Evolutionary conservation across 2,113 vertebrate genomes (phyloP), one percentile per base, ranked within the genome.

Genomic region (Oreocharis arfaki): DNA sequence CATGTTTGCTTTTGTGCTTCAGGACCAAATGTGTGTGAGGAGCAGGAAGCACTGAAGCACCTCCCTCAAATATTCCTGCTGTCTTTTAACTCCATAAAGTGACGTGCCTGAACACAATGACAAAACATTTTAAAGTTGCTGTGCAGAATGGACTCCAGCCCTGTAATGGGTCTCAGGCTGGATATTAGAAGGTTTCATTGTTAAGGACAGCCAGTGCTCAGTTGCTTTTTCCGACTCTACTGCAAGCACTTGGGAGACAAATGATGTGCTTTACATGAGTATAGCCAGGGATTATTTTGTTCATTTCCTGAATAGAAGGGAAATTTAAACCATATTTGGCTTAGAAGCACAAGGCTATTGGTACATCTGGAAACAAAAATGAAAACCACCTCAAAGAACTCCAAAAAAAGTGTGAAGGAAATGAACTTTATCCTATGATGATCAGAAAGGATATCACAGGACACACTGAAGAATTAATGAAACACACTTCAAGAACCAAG

Each of bases 381-480:
- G 41, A 93, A 94, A 93, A 91, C 89, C 95, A 89, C 90, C 93
- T 94, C 95, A 96, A 94, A 96, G 91, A 88, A 46, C 63, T 94
- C 33, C 74, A 81, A 85, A 87, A 93, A 71, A 96, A 91, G 81
- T 93, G 93, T 95, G 94, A 95, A 94, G 94, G 89, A 97, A 97
- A 94, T 93, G 30, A 90, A 84, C 87, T 95, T 93, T 90, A 86
- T 95, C 69, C 50, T 74, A 3, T 18, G 35, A 77, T 70, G 55
- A 90, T 79, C 84, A 91, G 70, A 95, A 87, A 80, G 82, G 75
- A 90, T 95, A 88, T 93, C 87, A 86, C 63, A 94, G 59, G 85
- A 90, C 82, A 74, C 74, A 91, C 55, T 93, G 90, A 83, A 88
- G 91, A 96, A 93, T 96, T 96, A 95, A 97, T 96, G 82, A 91